A percentile compares a stretch with the other conserved stretches of the same genome.
phyloP scores from a whole-genome alignment of 2,888 invertebrate species.

The Coleophora deauratella region DNA sequence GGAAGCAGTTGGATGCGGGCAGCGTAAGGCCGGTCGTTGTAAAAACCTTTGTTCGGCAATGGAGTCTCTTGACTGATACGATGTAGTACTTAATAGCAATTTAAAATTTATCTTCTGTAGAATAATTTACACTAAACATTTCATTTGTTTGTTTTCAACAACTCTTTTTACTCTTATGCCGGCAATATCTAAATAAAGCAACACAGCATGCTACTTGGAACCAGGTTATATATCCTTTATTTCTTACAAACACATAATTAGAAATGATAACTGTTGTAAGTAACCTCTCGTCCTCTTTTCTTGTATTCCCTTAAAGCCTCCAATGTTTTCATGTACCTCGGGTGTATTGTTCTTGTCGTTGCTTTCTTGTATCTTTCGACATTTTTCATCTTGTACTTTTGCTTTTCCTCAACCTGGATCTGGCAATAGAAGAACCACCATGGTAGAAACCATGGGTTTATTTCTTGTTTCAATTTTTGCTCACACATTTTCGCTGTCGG shows the following conservation, averaged over 20 bases:
- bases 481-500: conserved; percentile 28
- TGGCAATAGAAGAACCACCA: conserved; percentile 40
- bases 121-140: too few relatives aligned
- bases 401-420: conserved; percentile 20
- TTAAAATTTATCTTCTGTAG: too few relatives aligned
- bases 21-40: too few relatives aligned
- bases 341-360: conserved; percentile 23
- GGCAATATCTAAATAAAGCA: too few relatives aligned
- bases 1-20: too few relatives aligned
- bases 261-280: neutral
- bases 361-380: conserved; percentile 12
- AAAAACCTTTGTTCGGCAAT: too few relatives aligned
- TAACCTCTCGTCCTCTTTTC: conserved; percentile 7
- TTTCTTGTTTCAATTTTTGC: conserved; percentile 18
- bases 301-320: conserved; percentile 16
- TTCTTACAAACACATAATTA: conserved; percentile 1
- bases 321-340: conserved; percentile 22
- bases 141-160: too few relatives aligned
- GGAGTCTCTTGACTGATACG: too few relatives aligned
- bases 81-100: too few relatives aligned
- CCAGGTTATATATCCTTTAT: too few relatives aligned
- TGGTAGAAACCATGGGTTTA: conserved; percentile 23
- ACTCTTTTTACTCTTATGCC: too few relatives aligned
- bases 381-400: neutral
- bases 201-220: too few relatives aligned